Percentiles rank a stretch among this genome's conserved stretches.
These are phyloP conservation scores for Anoura caudifer DNA, from an alignment of 2,113 vertebrate genomes.

Conservation along the genomic window DNA sequence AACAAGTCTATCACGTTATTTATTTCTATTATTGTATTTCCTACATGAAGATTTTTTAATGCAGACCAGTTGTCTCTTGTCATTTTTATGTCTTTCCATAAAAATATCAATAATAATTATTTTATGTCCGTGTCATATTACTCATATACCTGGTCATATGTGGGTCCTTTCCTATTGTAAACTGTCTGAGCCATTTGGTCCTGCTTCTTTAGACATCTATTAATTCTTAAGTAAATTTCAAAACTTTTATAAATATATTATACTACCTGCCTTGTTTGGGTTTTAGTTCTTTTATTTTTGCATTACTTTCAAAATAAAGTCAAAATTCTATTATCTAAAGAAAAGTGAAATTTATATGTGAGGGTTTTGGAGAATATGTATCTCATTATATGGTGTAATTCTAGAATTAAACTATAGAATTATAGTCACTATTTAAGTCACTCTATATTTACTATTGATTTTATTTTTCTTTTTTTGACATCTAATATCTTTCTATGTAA, in stretches of 20 bases:
- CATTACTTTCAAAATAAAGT: slow-evolving; percentile 16
- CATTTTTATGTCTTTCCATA: background rate
- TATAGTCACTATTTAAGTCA: background rate
- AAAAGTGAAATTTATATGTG: background rate
- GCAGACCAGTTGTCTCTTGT: background rate
- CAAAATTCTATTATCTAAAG: background rate
- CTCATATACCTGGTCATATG: background rate
- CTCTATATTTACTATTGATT: background rate
- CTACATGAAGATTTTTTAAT: background rate
- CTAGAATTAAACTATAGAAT: background rate
- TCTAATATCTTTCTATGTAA: background rate
- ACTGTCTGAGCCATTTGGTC: background rate
- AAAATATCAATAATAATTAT: background rate
- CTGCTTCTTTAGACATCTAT: background rate
- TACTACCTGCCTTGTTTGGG: background rate
- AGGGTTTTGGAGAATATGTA: background rate
- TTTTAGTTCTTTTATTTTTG: background rate
- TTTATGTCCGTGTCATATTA: background rate
- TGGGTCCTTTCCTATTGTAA: background rate
- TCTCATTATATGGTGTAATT: background rate
- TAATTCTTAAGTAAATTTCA: background rate
- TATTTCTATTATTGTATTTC: background rate
- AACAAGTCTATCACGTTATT: background rate
- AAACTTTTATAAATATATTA: background rate
- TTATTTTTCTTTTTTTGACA: slow-evolving; percentile 37